Conservation (phyloP, 1,140 invertebrate species). For the Diabrotica undecimpunctata region DNA sequence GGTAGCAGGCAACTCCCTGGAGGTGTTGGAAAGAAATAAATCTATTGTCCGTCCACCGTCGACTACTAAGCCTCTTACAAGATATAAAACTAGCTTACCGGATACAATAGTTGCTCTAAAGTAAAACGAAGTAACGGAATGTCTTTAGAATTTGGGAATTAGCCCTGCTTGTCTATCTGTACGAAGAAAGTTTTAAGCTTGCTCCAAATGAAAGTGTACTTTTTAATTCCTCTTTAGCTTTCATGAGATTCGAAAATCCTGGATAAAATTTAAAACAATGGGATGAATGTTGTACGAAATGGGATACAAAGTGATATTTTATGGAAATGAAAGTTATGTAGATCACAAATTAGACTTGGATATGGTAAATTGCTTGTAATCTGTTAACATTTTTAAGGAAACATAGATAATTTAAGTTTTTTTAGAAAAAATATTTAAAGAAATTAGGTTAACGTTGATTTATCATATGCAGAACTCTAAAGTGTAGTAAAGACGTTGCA, state of each 20-base stretch:
- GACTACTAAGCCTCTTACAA: not conserved
- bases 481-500: too few relatives aligned
- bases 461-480: too few relatives aligned
- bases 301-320: too few relatives aligned
- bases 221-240: not conserved
- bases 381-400: too few relatives aligned
- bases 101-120: not conserved
- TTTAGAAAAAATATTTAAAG: too few relatives aligned
- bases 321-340: too few relatives aligned
- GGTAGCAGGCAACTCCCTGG: not conserved
- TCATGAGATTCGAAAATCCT: not conserved
- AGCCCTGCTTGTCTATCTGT: not conserved
- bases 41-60: not conserved
- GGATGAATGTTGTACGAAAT: not conserved
- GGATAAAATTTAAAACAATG: not conserved
- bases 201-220: not conserved
- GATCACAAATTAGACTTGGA: too few relatives aligned
- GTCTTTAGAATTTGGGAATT: not conserved
- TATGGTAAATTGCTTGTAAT: too few relatives aligned
- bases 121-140: not conserved
- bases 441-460: too few relatives aligned
- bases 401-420: too few relatives aligned
- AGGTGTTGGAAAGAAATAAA: not conserved
- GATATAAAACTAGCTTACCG: not conserved
- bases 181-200: constrained; percentile 2